Base-by-base conservation (phyloP, 2,888 invertebrate species). In the Pseudococcus longispinus region DNA sequence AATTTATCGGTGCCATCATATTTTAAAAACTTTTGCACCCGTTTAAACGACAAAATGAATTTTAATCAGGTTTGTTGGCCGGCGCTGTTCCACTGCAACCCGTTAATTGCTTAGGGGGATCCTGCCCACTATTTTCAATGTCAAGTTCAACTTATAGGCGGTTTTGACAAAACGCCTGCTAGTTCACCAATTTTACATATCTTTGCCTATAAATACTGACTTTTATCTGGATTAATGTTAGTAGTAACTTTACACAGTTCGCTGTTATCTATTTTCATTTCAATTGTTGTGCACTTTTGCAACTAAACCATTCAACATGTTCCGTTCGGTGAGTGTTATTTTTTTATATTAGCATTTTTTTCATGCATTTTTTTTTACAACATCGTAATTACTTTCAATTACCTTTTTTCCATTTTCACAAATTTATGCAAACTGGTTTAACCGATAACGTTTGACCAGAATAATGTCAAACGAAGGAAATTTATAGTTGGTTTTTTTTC, bases 1-100 rank as follows among this genome's bases (percentile, higher is more conserved):
- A 51, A 70, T 46, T 80, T 77, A 46, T 86, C 44, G 77, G 46
- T 55, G 46, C 77, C 46, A 84, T 84, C 44, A 77, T 86, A 51
- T 80, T 86, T 77, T 32, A 20, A 65, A 74, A 77, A 51, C 86
- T 86, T 86, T 86, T 77, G 86, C 86, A 86, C 86, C 80, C 74
- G 80, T 51, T 80, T 74, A 11, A 37, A 42, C 29, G 46, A 26
- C 37, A 51, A 60, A 70, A 46, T 51, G 86, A 77, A 77, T 74
- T 85, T 70, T 85, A 74, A 85, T 42, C 70, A 86, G 86, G 86
- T 86, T 86, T 86, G 86, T 86, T 80, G 86, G 44, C 80, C 86
- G 42, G 29, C 74, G 77, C 51, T 51, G 1, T 1, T 46, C 44
- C 44, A 74, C 44, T 86, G 86, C 86, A 86, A 86, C 80, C 86